Percentiles rank a stretch among this genome's conserved stretches.
phyloP scores from a whole-genome alignment of 2,113 vertebrate genomes.

The Macrotis lagotis region DNA sequence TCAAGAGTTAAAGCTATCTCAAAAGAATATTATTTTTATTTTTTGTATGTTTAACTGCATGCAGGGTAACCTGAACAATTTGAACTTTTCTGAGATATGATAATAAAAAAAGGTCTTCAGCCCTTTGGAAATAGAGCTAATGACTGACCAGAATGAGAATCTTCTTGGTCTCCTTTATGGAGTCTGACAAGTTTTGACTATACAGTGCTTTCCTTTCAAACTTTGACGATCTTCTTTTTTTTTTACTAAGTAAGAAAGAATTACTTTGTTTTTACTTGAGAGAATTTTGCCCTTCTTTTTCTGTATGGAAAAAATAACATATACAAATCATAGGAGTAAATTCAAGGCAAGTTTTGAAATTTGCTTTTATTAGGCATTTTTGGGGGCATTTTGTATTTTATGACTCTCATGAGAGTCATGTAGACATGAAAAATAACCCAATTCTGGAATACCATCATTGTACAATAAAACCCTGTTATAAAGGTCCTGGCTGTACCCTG shows the following conservation, averaged over 20 bases:
- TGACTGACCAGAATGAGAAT: not conserved
- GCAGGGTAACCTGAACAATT: not conserved
- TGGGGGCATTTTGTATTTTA: not conserved
- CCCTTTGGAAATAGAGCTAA: not conserved
- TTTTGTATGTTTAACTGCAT: not conserved
- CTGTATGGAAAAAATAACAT: not conserved
- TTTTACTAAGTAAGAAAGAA: not conserved
- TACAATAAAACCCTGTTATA: not conserved
- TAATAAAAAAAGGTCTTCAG: not conserved
- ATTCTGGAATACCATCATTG: not conserved
- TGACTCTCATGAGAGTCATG: not conserved
- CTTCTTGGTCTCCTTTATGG: not conserved
- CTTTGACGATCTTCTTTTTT: not conserved
- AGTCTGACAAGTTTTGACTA: not conserved
- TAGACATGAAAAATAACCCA: conserved; percentile 5
- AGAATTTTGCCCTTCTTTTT: not conserved
- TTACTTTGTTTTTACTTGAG: not conserved
- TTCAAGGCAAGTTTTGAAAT: not conserved
- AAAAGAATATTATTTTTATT: not conserved
- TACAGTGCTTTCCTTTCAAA: not conserved
- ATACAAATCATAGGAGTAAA: conserved; percentile 1
- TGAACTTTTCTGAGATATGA: not conserved
- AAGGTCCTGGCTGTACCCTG: not conserved
- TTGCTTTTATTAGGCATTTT: not conserved
- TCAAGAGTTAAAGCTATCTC: not conserved